Base-by-base conservation (phyloP, 53 echinoderm and acorn worm genomes). In the Astropecten irregularis region DNA sequence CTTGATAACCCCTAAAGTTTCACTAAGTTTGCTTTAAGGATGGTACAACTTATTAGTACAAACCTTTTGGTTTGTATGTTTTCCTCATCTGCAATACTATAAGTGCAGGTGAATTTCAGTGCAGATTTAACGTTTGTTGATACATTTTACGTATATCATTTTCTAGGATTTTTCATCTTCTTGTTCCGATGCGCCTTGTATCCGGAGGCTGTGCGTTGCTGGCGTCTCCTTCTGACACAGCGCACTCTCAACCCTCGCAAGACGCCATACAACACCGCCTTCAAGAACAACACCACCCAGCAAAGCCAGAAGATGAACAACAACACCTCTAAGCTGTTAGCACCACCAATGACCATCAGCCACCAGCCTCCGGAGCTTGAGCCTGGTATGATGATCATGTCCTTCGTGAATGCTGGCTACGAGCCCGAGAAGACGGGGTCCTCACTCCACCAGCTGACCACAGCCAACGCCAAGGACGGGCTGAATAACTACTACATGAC, bases 111-210 rank as follows among this genome's bases (percentile, higher is more conserved):
- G n/a, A n/a, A n/a, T n/a, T n/a, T n/a, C n/a, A n/a, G n/a, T n/a
- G n/a, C n/a, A n/a, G n/a, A n/a, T n/a, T n/a, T n/a, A n/a, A n/a
- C n/a, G n/a, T n/a, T n/a, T n/a, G n/a, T n/a, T n/a, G n/a, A n/a
- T n/a, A n/a, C n/a, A n/a, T n/a, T n/a, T n/a, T n/a, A n/a, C n/a
- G n/a, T n/a, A n/a, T n/a, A n/a, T n/a, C n/a, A n/a, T n/a, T 42
- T 65, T 55, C 6, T 49, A 64, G 86, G 95, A 0, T 95, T 95
- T 38, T 95, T 95, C 85, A 95, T 95, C 31, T 95, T 95, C 60
- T 63, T 95, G 20, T 95, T 95, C 65, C 92, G 95, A 2, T 95
- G 95, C 83, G 95, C 95, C 3, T 84, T 95, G 26, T 90, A 95
- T 55, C 95, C 95, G 3, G 95, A 95, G 53, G 95, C 92, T 32